A percentile compares a stretch with the other conserved stretches of the same genome.
These are phyloP conservation scores for Eugnorisma glareosa DNA, from an alignment of 2,888 invertebrate genomes.

Conservation along the genomic window DNA sequence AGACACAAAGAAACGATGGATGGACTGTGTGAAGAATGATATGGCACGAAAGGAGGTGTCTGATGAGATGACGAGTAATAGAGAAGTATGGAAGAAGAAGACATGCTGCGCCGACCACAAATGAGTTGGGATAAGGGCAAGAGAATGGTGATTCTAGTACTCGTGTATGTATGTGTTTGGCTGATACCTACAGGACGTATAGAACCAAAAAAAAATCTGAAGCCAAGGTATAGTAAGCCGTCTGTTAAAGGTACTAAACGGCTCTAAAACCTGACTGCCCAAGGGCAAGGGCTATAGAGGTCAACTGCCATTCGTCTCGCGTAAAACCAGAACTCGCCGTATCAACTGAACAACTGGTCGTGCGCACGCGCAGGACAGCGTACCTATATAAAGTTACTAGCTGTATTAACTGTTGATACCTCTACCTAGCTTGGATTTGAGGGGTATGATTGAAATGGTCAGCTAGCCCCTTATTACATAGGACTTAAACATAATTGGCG, in stretches of 20 bases:
- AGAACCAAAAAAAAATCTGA: neutral
- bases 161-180: neutral
- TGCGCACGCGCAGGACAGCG: constrained; percentile 21
- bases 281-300: constrained; percentile 56
- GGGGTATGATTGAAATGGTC: neutral
- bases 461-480: no score
- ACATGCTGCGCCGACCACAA: no score
- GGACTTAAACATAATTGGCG: no score
- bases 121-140: no score
- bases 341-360: constrained; percentile 48
- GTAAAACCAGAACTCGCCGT: constrained; percentile 57
- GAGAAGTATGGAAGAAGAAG: no score
- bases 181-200: neutral
- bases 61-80: no score
- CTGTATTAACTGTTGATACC: constrained; percentile 2
- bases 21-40: no score
- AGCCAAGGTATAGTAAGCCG: neutral
- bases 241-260: no score
- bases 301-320: constrained; percentile 62
- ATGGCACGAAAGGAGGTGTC: no score
- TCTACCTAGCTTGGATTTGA: constrained; percentile 10
- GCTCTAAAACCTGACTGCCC: constrained; percentile 36
- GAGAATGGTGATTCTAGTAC: no score
- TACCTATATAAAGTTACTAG: constrained; percentile 4
- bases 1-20: no score